Evolutionary conservation across 1,140 invertebrate species (phyloP).

Genomic region (Saccostrea echinata): DNA sequence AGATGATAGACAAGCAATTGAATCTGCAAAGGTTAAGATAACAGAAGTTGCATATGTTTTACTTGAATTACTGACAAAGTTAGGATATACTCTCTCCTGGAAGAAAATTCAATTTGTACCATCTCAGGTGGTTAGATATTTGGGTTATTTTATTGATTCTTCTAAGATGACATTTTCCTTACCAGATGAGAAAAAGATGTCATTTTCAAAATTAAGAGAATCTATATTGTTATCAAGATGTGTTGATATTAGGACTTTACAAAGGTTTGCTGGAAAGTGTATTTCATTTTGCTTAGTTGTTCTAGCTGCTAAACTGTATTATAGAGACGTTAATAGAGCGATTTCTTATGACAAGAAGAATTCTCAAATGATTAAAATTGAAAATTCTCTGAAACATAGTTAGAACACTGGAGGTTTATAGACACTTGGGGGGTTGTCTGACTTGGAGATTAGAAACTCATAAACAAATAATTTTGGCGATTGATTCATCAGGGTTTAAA

Average conservation of each 20-base stretch:
- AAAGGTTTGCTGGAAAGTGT: neutral
- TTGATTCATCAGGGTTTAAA: constrained; percentile 38
- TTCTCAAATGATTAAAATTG: neutral
- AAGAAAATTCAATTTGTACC: neutral
- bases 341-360: neutral
- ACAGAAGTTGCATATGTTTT: neutral
- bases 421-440: neutral
- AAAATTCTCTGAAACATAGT: neutral
- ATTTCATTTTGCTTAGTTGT: neutral
- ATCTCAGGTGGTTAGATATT: too few relatives aligned
- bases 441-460: neutral
- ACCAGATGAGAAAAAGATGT: too few relatives aligned
- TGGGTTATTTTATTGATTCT: too few relatives aligned
- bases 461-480: constrained; percentile 17
- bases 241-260: neutral
- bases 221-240: neutral
- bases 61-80: constrained; percentile 23
- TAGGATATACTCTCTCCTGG: constrained; percentile 38
- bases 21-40: neutral
- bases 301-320: neutral
- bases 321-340: neutral
- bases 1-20: constrained; percentile 52
- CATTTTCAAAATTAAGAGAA: neutral
- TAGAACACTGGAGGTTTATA: neutral
- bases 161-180: too few relatives aligned